Evolutionary conservation across 1,140 invertebrate genomes (phyloP).

Genomic region (Pseudobourletiella spinata): DNA sequence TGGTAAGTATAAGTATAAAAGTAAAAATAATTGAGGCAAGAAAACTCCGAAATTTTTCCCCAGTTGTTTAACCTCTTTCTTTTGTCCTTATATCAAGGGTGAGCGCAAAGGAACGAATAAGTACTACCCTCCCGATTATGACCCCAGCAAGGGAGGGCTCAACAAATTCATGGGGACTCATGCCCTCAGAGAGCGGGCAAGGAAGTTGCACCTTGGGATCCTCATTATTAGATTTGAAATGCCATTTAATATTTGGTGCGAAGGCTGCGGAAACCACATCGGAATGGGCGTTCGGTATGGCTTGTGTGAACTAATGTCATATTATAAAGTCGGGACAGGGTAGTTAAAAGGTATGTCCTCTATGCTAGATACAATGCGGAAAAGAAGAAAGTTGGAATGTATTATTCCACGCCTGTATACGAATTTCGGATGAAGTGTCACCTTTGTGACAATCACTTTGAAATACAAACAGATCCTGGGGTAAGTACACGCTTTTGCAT

Average conservation of each 20-base stretch:
- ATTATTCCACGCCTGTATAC: conserved; percentile 94
- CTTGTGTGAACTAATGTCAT: neutral
- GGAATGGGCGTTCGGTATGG: conserved; percentile 89
- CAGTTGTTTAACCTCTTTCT: too few species aligned
- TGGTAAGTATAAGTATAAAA: too few species aligned
- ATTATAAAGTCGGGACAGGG: too few species aligned
- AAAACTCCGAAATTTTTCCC: too few species aligned
- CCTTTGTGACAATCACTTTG: conserved; percentile 94
- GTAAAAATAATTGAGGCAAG: too few species aligned
- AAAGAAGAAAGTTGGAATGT: conserved; percentile 97
- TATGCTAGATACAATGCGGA: conserved; percentile 98
- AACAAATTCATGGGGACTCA: conserved; percentile 92
- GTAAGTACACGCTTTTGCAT: too few species aligned
- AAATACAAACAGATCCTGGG: conserved; percentile 96
- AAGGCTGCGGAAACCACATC: conserved; percentile 95
- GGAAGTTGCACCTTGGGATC: conserved; percentile 91
- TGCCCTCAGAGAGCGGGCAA: conserved; percentile 86
- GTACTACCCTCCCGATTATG: conserved; percentile 98
- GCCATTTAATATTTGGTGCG: conserved; percentile 99
- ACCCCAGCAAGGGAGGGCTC: conserved; percentile 81
- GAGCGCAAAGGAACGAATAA: conserved; percentile 96
- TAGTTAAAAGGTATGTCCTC: too few species aligned
- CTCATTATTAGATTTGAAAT: conserved; percentile 99
- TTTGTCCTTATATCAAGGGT: too few species aligned
- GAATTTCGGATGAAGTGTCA: conserved; percentile 99